Conservation (phyloP, 2,797 vertebrate genomes). For the Etheostoma perlongum region DNA sequence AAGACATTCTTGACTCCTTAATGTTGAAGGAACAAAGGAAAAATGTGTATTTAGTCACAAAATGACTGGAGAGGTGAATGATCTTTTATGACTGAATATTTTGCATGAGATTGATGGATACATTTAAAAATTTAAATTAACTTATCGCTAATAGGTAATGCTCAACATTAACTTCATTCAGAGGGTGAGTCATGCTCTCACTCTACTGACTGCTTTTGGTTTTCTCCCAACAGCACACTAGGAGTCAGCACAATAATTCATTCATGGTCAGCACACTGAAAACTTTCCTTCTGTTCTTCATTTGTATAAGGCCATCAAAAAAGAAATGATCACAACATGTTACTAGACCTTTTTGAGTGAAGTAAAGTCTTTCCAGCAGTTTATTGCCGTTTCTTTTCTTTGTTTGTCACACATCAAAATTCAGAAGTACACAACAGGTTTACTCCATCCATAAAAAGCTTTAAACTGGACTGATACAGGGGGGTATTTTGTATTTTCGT, state of each 20-base stretch:
- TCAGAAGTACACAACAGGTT: slow-evolving; percentile 44
- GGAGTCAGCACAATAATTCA: slow-evolving; percentile 18
- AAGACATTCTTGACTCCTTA: not conserved
- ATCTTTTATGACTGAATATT: not conserved
- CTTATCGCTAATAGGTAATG: no score
- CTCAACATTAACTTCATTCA: slow-evolving; percentile 9
- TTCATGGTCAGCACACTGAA: slow-evolving; percentile 44
- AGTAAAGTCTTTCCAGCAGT: slow-evolving; percentile 44
- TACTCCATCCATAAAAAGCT: slow-evolving; percentile 39
- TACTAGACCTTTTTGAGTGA: not conserved
- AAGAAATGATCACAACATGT: slow-evolving; percentile 1
- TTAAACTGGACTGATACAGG: slow-evolving; percentile 16
- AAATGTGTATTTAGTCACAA: not conserved
- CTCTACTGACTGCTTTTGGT: not conserved
- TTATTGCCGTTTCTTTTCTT: slow-evolving; percentile 47
- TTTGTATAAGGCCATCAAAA: not conserved
- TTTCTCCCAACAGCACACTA: not conserved
- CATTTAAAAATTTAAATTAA: not conserved
- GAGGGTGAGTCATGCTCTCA: slow-evolving; percentile 23
- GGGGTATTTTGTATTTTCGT: slow-evolving; percentile 29
- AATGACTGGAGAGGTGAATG: not conserved
- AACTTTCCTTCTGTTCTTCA: slow-evolving; percentile 14
- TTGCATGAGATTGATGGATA: slow-evolving; percentile 11
- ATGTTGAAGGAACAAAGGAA: not conserved
- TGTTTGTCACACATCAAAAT: slow-evolving; percentile 37